Base-by-base conservation (phyloP, 2,888 invertebrate species). In the Nasonia oneida region DNA sequence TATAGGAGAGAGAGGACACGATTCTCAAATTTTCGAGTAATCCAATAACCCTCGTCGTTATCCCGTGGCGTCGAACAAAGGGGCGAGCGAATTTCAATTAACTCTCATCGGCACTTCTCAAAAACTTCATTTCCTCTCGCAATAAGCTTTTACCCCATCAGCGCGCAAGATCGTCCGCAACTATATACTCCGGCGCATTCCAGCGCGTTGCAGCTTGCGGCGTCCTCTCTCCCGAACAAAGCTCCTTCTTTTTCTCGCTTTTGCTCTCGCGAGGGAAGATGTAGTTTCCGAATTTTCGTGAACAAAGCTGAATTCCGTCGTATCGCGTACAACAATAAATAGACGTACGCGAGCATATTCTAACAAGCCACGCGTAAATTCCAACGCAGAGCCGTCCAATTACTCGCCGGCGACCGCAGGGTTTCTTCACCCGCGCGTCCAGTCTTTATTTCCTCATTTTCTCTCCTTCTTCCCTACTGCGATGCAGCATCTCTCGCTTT, bases 151-250 rank as follows among this genome's bases (percentile, higher is more conserved):
- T 33, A 33, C 70, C 5, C 14, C 12, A 33, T 15, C n/a, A 37
- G 29, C 15, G 10, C 18, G 15, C 53, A 29, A 29, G 18, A 53
- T 15, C 18, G 53, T 15, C 18, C 53, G 4, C 29, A 1, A 4
- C 53, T 23, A 29, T 29, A 29, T 29, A 61, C 57, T 61, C 23
- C 5, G 50, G 37, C 3, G 37, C 75, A 75, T 82, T 82, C 67
- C 75, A 61, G 29, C 14, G 53, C 37, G 71, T 18, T 5, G 73
- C 61, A 82, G 75, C 75, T 81, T 81, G 50, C 75, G 75, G 50
- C 47, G 75, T 37, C n/a, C 81, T 47, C 6, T n/a, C 67, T 6
- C 29, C n/a, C 75, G 81, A 82, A 75, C 81, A 75, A 82, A 82
- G 75, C 75, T 82, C 50, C n/a, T 61, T 6, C 42, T 67, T 67